Percentiles rank a stretch among this genome's conserved stretches.
These are phyloP conservation scores for Eilema sororculum DNA, from an alignment of 2,888 invertebrate species.

Conservation along the genomic window DNA sequence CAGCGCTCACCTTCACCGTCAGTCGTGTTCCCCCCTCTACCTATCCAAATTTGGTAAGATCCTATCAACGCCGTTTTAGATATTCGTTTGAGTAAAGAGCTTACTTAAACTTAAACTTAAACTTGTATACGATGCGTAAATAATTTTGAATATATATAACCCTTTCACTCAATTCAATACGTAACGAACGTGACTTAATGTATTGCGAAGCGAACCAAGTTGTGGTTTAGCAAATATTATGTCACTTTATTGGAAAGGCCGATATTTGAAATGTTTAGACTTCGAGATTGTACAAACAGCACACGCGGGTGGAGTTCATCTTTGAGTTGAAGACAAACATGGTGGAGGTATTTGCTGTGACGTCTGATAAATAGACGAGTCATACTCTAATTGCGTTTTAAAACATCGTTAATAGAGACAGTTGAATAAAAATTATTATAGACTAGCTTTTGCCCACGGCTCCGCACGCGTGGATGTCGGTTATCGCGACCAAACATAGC, in stretches of 20 bases:
- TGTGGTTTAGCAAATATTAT: constrained; percentile 6
- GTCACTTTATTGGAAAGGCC: constrained; percentile 5
- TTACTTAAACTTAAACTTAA: no score
- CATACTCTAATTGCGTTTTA: neutral
- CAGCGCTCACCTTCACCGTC: no score
- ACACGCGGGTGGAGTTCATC: neutral
- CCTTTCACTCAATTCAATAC: constrained; percentile 18
- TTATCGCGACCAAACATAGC: no score
- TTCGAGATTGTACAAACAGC: neutral
- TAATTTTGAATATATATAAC: neutral
- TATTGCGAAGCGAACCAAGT: constrained; percentile 1
- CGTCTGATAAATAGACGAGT: neutral
- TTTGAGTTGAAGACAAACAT: neutral
- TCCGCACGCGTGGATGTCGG: no score
- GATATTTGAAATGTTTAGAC: neutral
- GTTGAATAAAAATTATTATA: no score
- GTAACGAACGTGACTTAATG: constrained; percentile 7
- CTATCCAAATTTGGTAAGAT: no score
- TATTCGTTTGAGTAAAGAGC: no score
- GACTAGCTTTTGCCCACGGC: no score
- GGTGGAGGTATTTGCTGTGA: neutral
- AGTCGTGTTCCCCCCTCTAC: no score
- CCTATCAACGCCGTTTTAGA: no score
- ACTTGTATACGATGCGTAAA: neutral
- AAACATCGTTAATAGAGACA: neutral